Evolutionary conservation across 2,888 invertebrate species (phyloP).

Genomic region (Sialis lutaria): DNA sequence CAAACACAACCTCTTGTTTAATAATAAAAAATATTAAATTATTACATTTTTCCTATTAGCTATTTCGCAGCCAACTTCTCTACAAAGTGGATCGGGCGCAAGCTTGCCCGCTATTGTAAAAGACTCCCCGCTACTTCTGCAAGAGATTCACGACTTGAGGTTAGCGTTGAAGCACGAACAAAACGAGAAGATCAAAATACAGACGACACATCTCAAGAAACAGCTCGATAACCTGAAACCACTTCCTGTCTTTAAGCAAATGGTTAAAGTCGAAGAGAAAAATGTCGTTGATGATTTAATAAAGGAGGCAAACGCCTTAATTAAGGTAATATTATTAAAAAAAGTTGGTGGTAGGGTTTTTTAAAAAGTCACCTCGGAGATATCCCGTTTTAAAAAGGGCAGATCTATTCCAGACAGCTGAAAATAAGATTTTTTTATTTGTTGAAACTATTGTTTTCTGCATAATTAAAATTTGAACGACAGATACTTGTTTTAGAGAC

Average conservation of each 20-base stretch:
- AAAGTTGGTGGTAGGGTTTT: too few relatives aligned
- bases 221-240: slow-evolving; percentile 35
- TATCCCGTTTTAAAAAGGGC: too few relatives aligned
- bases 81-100: slow-evolving; percentile 16
- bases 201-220: slow-evolving; percentile 32
- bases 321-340: slow-evolving; percentile 25
- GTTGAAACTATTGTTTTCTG: too few relatives aligned
- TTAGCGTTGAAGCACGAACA: slow-evolving; percentile 38
- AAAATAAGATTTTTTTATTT: too few relatives aligned
- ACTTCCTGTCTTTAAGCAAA: slow-evolving; percentile 27
- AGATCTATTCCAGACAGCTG: too few relatives aligned
- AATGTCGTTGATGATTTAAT: slow-evolving; percentile 31
- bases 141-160: slow-evolving; percentile 38
- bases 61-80: slow-evolving; percentile 18
- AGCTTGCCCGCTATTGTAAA: slow-evolving; percentile 24
- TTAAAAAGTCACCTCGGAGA: too few relatives aligned
- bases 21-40: too few relatives aligned
- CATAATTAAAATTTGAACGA: too few relatives aligned
- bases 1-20: too few relatives aligned
- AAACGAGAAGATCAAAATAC: slow-evolving; percentile 33
- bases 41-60: slow-evolving; percentile 7
- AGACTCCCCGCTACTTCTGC: slow-evolving; percentile 31
- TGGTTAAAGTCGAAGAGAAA: slow-evolving; percentile 22
- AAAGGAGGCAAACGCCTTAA: slow-evolving; percentile 31
- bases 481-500: too few relatives aligned